Evolutionary conservation across 2,797 vertebrate species (phyloP).

Genomic region (Muraenolepis orangiensis): DNA sequence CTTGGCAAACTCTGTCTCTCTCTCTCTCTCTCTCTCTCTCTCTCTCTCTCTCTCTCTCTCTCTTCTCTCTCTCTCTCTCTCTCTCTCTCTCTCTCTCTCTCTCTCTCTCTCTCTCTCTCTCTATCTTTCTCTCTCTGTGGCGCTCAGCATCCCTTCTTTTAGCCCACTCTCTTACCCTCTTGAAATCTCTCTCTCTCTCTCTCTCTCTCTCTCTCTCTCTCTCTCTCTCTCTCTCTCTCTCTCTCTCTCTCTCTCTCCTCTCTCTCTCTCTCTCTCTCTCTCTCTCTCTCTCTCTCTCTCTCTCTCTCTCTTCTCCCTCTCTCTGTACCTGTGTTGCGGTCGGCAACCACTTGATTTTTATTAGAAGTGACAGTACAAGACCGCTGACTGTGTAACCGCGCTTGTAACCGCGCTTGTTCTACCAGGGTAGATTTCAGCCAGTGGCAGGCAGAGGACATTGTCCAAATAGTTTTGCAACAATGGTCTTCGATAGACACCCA

Average conservation of each 20-base stretch:
- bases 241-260: not conserved
- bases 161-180: slow-evolving; percentile 9
- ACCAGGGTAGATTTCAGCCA: slow-evolving; percentile 58
- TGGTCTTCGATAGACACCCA: slow-evolving; percentile 31
- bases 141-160: not conserved
- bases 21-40: not conserved
- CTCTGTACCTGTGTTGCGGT: slow-evolving; percentile 52
- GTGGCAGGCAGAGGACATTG: slow-evolving; percentile 59
- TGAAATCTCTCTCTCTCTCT: not conserved
- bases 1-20: not conserved
- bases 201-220: too few relatives aligned
- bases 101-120: not conserved
- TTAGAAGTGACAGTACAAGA: slow-evolving; percentile 64
- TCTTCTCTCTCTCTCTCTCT: too few relatives aligned
- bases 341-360: slow-evolving; percentile 63
- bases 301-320: not conserved
- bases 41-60: not conserved
- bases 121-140: too few relatives aligned
- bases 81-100: not conserved
- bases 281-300: not conserved
- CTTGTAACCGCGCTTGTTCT: slow-evolving; percentile 65
- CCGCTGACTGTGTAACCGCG: slow-evolving; percentile 64
- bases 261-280: not conserved
- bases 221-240: too few relatives aligned
- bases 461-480: slow-evolving; percentile 56